These are phyloP conservation scores for Cyclargus thomasi DNA, from an alignment of 1,140 invertebrate genomes.

Conservation along the genomic window DNA sequence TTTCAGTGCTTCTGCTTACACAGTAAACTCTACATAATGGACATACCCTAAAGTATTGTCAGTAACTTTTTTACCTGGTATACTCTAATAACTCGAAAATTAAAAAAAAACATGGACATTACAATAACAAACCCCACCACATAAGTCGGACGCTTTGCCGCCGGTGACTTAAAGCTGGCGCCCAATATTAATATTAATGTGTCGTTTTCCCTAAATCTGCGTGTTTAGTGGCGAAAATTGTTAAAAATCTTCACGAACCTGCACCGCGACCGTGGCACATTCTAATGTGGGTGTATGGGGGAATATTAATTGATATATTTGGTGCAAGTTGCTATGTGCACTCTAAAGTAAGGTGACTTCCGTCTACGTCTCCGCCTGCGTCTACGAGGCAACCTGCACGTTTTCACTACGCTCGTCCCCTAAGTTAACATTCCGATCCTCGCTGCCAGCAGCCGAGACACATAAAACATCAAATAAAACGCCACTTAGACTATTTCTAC, in stretches of 20 bases:
- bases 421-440: too few relatives aligned
- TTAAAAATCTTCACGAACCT: slow-evolving; percentile 7
- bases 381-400: background rate
- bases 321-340: background rate
- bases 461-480: too few relatives aligned
- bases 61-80: too few relatives aligned
- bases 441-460: too few relatives aligned
- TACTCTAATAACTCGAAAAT: background rate
- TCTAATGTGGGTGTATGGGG: slow-evolving; percentile 17
- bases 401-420: too few relatives aligned
- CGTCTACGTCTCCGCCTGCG: background rate
- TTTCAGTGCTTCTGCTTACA: too few relatives aligned
- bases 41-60: too few relatives aligned
- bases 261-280: slow-evolving; percentile 21
- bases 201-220: background rate
- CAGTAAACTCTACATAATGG: too few relatives aligned
- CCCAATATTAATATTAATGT: slow-evolving; percentile 3
- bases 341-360: background rate
- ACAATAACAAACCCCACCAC: background rate
- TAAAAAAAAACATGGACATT: background rate
- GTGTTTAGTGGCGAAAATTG: slow-evolving; percentile 6
- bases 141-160: background rate
- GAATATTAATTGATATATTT: background rate
- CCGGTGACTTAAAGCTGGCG: background rate
- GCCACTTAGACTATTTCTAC: too few relatives aligned